Evolutionary conservation across 2,797 vertebrate genomes (phyloP).

Genomic region (Champsocephalus esox): DNA sequence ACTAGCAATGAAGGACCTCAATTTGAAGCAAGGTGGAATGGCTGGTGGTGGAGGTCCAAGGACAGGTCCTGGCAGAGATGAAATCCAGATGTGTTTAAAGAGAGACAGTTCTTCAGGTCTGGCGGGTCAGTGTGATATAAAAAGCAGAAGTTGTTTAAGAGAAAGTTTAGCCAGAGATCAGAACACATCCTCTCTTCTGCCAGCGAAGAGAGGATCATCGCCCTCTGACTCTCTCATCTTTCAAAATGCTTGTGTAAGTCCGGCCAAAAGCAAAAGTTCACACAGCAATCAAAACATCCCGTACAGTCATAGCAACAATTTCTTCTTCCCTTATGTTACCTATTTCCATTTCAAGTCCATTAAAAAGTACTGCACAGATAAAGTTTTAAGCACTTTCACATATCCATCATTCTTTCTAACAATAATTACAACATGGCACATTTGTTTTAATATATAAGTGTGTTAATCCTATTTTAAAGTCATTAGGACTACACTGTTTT

Average conservation of each 20-base stretch:
- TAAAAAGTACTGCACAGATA: too few species aligned
- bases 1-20: conserved; percentile 67
- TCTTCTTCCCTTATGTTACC: not conserved
- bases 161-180: conserved; percentile 54
- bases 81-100: conserved; percentile 79
- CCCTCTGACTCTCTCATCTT: conserved; percentile 15
- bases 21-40: conserved; percentile 58
- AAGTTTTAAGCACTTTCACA: too few species aligned
- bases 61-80: conserved; percentile 67
- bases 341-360: too few species aligned
- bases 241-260: conserved; percentile 1
- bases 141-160: conserved; percentile 74
- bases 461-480: too few species aligned
- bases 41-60: conserved; percentile 66
- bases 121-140: conserved; percentile 67
- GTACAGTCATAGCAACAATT: not conserved
- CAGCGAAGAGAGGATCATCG: not conserved
- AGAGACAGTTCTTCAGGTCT: conserved; percentile 58
- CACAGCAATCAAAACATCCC: not conserved
- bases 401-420: too few species aligned
- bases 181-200: not conserved
- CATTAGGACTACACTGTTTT: too few species aligned
- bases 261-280: not conserved
- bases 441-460: too few species aligned
- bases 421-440: too few species aligned